phyloP scores from a whole-genome alignment of 2,888 invertebrate species.

The Mythimna pallens region DNA sequence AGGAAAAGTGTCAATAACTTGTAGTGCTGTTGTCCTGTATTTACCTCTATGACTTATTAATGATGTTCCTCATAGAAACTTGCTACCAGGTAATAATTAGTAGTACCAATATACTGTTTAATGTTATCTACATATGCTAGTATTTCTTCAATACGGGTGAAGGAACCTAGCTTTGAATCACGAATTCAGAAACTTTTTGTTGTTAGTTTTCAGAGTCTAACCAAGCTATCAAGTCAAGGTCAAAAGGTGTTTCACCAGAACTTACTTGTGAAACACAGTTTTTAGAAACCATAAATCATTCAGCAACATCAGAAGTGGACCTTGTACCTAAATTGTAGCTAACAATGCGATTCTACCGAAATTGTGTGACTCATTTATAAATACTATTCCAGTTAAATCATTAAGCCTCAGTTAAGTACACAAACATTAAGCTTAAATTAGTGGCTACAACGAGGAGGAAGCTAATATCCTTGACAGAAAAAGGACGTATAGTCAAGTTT shows the following conservation, averaged over 20 bases:
- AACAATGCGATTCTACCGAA: conserved; percentile 47
- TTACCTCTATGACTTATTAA: conserved; percentile 27
- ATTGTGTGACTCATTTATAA: conserved; percentile 32
- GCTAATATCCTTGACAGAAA: conserved; percentile 14
- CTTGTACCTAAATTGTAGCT: conserved; percentile 47
- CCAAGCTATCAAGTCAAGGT: conserved; percentile 59
- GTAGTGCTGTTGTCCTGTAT: conserved; percentile 33
- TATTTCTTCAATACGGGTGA: conserved; percentile 30
- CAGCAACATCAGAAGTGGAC: conserved; percentile 28
- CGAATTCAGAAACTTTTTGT: conserved; percentile 37
- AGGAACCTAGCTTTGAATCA: conserved; percentile 39
- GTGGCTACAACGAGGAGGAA: conserved; percentile 29
- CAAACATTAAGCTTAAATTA: conserved; percentile 3
- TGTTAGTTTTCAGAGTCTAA: conserved; percentile 29
- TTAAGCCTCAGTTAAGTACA: neutral
- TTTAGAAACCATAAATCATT: conserved; percentile 64
- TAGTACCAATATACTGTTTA: conserved; percentile 8
- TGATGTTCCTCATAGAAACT: neutral
- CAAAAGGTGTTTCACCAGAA: conserved; percentile 63
- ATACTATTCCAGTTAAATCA: conserved; percentile 7
- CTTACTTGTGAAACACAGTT: conserved; percentile 53
- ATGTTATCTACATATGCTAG: conserved; percentile 9
- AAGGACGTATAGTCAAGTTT: conserved; percentile 34
- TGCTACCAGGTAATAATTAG: conserved; percentile 17
- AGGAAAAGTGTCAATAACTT: conserved; percentile 28